A percentile compares a stretch with the other conserved stretches of the same genome.
phyloP scores from a whole-genome alignment of 2,888 invertebrate genomes.

The Flexamia atlantica region DNA sequence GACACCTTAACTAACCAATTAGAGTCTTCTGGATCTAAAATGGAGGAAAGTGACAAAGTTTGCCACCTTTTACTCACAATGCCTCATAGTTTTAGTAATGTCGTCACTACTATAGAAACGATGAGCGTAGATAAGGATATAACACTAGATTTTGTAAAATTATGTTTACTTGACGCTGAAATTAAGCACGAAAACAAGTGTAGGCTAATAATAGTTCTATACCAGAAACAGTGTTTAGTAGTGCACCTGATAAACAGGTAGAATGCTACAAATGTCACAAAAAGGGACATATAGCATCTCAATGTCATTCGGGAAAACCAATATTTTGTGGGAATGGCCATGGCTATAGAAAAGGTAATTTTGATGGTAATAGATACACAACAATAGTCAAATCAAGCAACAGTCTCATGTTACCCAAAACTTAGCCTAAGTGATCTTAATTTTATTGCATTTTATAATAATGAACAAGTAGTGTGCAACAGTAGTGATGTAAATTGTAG shows the following conservation, averaged over 20 bases:
- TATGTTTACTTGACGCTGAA: conserved; percentile 51
- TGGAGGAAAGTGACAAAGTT: conserved; percentile 62
- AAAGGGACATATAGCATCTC: conserved; percentile 2
- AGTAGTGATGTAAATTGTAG: neutral
- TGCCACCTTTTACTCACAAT: conserved; percentile 62
- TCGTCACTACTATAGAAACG: conserved; percentile 64
- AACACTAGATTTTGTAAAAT: conserved; percentile 64
- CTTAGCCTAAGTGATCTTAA: neutral
- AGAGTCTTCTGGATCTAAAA: conserved; percentile 41
- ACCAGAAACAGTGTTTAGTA: conserved; percentile 17
- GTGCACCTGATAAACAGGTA: neutral
- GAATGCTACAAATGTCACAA: conserved; percentile 57
- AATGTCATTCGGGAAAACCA: conserved; percentile 30
- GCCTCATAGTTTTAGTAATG: conserved; percentile 42
- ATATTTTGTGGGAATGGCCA: neutral
- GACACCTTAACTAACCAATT: conserved; percentile 18
- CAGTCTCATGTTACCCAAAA: conserved; percentile 22
- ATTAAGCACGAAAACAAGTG: conserved; percentile 12
- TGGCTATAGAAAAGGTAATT: neutral
- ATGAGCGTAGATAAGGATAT: conserved; percentile 47
- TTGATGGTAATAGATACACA: neutral
- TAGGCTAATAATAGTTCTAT: neutral
- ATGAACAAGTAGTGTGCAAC: neutral
- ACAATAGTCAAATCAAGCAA: neutral
- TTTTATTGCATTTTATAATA: neutral